Percentiles rank a stretch among this genome's conserved stretches.
These are phyloP conservation scores for Villa cingulata DNA, from an alignment of 2,888 invertebrate genomes.

Conservation along the genomic window DNA sequence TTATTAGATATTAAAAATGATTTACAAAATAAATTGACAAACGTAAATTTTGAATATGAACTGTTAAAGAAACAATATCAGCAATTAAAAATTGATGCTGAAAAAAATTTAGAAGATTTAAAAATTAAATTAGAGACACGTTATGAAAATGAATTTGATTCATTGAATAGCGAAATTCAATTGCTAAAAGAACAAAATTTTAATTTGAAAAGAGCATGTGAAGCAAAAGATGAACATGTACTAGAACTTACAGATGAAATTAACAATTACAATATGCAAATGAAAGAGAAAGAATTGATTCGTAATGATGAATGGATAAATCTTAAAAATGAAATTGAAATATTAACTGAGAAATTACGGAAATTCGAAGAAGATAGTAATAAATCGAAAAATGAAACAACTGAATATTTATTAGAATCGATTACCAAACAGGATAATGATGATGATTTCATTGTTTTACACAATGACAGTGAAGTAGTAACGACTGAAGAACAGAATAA, in stretches of 20 bases:
- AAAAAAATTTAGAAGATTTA: slow-evolving; percentile 21
- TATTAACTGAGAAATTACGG: background rate
- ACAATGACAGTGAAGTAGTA: slow-evolving; percentile 17
- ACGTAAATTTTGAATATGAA: slow-evolving; percentile 36
- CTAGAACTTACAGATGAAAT: background rate
- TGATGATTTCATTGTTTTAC: slow-evolving; percentile 30
- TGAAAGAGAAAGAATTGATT: background rate
- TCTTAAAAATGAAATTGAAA: background rate
- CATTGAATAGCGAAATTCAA: background rate
- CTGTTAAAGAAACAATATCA: slow-evolving; percentile 8
- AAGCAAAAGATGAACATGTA: background rate
- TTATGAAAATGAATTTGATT: background rate
- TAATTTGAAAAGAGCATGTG: background rate
- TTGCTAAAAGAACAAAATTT: background rate
- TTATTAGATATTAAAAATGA: slow-evolving; percentile 42
- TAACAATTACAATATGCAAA: background rate
- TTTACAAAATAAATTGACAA: slow-evolving; percentile 40
- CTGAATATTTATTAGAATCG: background rate
- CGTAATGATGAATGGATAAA: background rate
- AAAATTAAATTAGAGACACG: slow-evolving; percentile 5
- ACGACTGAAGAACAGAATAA: background rate
- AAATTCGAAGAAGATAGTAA: background rate
- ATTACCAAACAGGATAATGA: slow-evolving; percentile 24
- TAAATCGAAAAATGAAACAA: background rate
- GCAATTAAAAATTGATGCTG: slow-evolving; percentile 20